Base-by-base conservation (phyloP, 2,113 vertebrate species). In the Amazona vittata region DNA sequence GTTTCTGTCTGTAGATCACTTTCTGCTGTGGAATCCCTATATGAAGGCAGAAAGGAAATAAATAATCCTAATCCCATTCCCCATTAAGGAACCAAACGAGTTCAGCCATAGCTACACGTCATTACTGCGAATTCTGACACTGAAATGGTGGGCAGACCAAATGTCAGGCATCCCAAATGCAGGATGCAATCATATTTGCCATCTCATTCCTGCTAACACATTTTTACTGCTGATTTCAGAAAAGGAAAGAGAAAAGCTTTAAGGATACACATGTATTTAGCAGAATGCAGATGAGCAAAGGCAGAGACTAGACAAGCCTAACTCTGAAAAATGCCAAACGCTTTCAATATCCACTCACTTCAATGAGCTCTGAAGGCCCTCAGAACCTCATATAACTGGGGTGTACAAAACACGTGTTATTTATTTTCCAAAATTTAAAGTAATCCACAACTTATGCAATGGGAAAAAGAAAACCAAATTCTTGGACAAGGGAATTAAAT, bases 61-160 rank as follows among this genome's bases (percentile, higher is more conserved):
- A 94, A 83, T 52, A 94, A 93, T 79, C 53, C 44, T 60, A 81
- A 81, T 68, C 39, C 33, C 47, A 52, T 19, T 80, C 47, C 24
- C 35, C 80, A 14, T 60, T n/a, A 89, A 81, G 49, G 91, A 91
- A 79, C 2, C 6, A 65, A 76, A 87, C 31, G 12, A 73, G 35
- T 79, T 78, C 26, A 49, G 11, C 15, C 47, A 9, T 69, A 82
- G 73, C 10, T 86, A 49, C 2, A 22, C 12, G 9, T 35, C 35
- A 76, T 25, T 47, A 87, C 8, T 37, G 10, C 7, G 26, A 33
- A 26, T 78, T 79, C 4, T 52, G 53, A 35, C 43, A 78, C 44
- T 90, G 49, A 65, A 31, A 46, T 11, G 29, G 29, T 59, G 22
- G 25, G 46, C 75, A 86, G 33, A 90, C 10, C 47, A 93, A 62